Conservation (phyloP, 2,797 vertebrate genomes). For the Alectoris magna region DNA sequence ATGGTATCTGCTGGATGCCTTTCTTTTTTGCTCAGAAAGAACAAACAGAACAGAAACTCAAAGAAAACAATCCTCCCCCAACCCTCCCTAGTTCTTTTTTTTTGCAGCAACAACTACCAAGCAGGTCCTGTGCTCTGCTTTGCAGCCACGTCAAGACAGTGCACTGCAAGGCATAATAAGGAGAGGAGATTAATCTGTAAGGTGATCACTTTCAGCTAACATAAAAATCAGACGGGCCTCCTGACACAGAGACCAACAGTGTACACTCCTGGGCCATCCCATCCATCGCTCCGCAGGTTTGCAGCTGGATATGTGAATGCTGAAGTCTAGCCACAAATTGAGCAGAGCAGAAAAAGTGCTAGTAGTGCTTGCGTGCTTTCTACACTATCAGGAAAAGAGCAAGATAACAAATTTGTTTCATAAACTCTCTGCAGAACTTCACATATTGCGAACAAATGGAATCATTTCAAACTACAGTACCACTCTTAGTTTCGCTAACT, state of each 20-base stretch:
- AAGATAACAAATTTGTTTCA: not conserved
- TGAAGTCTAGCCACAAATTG: not conserved
- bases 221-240: slow-evolving; percentile 53
- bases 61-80: not conserved
- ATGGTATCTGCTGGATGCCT: not conserved
- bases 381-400: not conserved
- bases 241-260: slow-evolving; percentile 24
- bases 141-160: not conserved
- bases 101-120: slow-evolving; percentile 14
- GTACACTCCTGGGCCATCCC: not conserved
- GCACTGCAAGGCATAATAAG: not conserved
- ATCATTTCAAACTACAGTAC: not conserved
- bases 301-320: not conserved
- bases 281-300: not conserved
- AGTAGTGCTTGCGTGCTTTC: not conserved
- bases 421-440: not conserved
- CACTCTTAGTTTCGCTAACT: not conserved
- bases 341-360: not conserved
- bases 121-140: not conserved
- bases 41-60: not conserved
- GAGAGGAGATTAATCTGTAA: slow-evolving; percentile 37
- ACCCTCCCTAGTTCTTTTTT: not conserved
- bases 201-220: slow-evolving; percentile 56
- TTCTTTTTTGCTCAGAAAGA: not conserved
- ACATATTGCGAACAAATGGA: not conserved